A percentile compares a stretch with the other conserved stretches of the same genome.
Conservation (phyloP, 2,113 vertebrate species). For the Cercocebus atys region DNA sequence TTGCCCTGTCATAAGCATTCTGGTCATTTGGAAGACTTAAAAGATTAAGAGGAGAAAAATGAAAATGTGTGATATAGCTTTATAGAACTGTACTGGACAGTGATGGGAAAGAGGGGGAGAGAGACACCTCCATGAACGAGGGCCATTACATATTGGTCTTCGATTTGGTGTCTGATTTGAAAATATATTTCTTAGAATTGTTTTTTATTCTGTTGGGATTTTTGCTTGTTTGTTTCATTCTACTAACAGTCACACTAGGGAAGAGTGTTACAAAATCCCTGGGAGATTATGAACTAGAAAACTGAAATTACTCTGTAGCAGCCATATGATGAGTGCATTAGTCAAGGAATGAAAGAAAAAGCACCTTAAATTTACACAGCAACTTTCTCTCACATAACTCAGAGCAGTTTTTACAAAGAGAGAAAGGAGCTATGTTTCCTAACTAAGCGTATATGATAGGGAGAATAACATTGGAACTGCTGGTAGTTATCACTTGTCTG, state of each 20-base stretch:
- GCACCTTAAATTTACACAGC: neutral
- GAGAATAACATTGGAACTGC: neutral
- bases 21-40: neutral
- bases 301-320: neutral
- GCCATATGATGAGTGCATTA: neutral
- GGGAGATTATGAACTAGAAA: neutral
- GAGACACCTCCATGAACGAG: neutral
- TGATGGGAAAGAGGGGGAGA: neutral
- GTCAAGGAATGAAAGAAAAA: neutral
- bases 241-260: neutral
- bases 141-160: neutral
- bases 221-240: neutral
- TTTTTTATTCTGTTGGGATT: neutral
- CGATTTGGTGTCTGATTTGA: neutral
- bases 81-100: neutral
- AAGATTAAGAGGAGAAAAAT: neutral
- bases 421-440: neutral
- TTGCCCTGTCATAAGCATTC: neutral
- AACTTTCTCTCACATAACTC: neutral
- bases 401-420: neutral
- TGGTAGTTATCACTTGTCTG: neutral
- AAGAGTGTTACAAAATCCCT: neutral
- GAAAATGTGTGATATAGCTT: neutral
- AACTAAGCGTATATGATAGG: neutral
- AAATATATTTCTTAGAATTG: conserved; percentile 14